Evolutionary conservation across 2,797 vertebrate genomes (phyloP).

Genomic region (Hippocampus kuda): DNA sequence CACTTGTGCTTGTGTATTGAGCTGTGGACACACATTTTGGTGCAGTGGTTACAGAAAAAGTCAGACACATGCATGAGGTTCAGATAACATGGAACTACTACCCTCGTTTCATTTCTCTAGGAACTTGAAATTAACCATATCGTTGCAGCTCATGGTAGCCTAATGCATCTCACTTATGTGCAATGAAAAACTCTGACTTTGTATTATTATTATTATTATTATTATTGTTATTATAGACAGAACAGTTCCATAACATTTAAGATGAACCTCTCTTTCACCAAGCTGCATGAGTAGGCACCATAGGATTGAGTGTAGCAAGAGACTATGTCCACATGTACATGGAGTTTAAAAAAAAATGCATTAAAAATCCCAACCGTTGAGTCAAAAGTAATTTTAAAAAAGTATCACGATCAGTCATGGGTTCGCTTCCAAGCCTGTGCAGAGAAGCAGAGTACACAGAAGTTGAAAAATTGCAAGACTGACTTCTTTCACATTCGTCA

Average conservation of each 20-base stretch:
- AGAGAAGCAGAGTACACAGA: neutral
- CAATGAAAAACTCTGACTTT: neutral
- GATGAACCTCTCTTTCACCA: conserved; percentile 17
- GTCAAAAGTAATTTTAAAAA: neutral
- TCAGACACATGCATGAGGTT: conserved; percentile 35
- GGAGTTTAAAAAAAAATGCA: neutral
- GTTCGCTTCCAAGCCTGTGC: too few relatives aligned
- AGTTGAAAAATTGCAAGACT: neutral
- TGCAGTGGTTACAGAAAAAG: conserved; percentile 18
- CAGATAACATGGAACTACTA: conserved; percentile 36
- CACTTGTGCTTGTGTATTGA: conserved; percentile 50
- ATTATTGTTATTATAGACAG: too few relatives aligned
- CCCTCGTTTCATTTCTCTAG: conserved; percentile 15
- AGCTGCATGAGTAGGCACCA: conserved; percentile 49
- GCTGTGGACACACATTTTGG: conserved; percentile 16
- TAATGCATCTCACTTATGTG: neutral
- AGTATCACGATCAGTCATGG: neutral
- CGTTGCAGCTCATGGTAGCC: neutral
- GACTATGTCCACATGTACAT: neutral
- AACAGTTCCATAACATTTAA: neutral
- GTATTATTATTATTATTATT: neutral
- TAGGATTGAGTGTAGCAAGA: conserved; percentile 39
- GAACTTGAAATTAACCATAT: neutral
- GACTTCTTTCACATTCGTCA: neutral
- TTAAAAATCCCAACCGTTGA: neutral